These are phyloP conservation scores for Aphis gossypii DNA, from an alignment of 1,140 invertebrate species.

Conservation along the genomic window DNA sequence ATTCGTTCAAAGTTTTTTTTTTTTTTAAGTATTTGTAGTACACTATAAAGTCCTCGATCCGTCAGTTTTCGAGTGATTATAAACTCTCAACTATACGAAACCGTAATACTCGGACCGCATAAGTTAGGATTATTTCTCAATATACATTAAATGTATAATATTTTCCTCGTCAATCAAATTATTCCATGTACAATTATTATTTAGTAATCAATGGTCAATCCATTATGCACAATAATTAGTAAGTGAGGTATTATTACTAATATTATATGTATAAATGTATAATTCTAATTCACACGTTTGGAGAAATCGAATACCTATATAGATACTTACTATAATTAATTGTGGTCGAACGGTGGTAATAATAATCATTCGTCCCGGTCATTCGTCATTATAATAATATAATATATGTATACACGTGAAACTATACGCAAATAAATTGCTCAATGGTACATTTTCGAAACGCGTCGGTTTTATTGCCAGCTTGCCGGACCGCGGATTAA, in stretches of 20 bases:
- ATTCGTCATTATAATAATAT: not conserved
- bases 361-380: not conserved
- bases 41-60: not conserved
- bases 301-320: not conserved
- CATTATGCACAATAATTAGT: too few species aligned
- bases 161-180: not conserved
- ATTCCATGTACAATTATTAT: not conserved
- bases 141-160: too few species aligned
- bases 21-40: not conserved
- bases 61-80: not conserved
- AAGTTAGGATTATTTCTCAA: not conserved
- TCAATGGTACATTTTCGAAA: not conserved
- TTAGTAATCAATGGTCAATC: not conserved
- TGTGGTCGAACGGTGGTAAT: not conserved
- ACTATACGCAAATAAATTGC: not conserved
- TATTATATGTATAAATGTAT: not conserved
- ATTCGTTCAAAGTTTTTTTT: not conserved
- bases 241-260: not conserved
- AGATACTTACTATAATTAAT: not conserved
- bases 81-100: not conserved
- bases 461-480: not conserved
- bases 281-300: not conserved
- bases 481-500: not conserved
- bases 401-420: not conserved
- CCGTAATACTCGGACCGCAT: not conserved